Evolutionary conservation across 2,888 invertebrate species (phyloP).

Genomic region (Nebria salina): DNA sequence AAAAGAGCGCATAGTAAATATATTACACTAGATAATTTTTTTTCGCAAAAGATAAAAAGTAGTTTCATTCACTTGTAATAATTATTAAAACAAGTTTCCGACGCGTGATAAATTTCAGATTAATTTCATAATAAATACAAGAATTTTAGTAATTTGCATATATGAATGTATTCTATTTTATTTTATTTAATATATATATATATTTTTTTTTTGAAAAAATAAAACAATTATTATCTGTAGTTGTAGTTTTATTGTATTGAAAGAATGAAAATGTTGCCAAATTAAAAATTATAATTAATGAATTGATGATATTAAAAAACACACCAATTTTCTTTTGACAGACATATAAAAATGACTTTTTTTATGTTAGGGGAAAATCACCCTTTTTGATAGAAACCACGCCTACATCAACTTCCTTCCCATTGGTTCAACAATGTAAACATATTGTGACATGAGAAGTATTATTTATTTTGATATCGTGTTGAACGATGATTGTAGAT

Average conservation of each 20-base stretch:
- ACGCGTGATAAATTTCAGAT: no score
- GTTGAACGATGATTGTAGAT: constrained; percentile 13
- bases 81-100: no score
- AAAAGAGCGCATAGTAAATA: no score
- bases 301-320: constrained; percentile 23
- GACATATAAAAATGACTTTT: constrained; percentile 31
- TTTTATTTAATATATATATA: no score
- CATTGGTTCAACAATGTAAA: constrained; percentile 33
- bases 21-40: no score
- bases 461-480: constrained; percentile 32
- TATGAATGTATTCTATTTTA: no score
- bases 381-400: constrained; percentile 26
- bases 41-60: no score
- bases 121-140: no score
- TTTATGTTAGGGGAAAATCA: constrained; percentile 20
- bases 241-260: background rate
- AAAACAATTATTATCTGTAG: no score
- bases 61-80: no score
- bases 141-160: no score
- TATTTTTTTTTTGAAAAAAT: no score
- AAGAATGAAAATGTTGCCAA: background rate
- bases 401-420: constrained; percentile 17
- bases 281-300: constrained; percentile 31
- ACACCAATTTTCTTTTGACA: constrained; percentile 30
- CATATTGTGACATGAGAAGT: constrained; percentile 41